Conservation (phyloP, 2,113 vertebrate species). For the Austrofundulus limnaeus region DNA sequence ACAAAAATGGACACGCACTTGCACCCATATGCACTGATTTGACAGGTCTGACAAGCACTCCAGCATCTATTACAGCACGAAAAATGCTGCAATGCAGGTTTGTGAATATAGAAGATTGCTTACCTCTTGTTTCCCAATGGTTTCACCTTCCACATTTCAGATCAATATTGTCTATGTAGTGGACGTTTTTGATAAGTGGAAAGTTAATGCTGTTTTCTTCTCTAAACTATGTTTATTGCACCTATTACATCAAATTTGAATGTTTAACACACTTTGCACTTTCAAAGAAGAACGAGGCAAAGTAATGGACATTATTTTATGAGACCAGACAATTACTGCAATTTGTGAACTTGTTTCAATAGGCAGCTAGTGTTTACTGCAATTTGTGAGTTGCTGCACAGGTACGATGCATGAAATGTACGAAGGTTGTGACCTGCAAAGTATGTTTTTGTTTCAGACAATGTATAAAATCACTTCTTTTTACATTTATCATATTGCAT, state of each 20-base stretch:
- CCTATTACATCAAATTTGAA: constrained; percentile 40
- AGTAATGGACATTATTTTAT: background rate
- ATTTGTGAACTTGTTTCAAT: no score
- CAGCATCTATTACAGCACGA: constrained; percentile 41
- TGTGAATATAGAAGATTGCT: constrained; percentile 53
- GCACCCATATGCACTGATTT: constrained; percentile 25
- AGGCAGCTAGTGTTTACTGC: background rate
- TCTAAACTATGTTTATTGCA: constrained; percentile 16
- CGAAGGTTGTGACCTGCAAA: no score
- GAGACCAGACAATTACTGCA: no score
- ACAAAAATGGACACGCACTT: constrained; percentile 7
- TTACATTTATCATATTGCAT: no score
- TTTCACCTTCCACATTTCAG: constrained; percentile 52
- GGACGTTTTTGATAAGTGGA: constrained; percentile 54
- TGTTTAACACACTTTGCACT: constrained; percentile 16
- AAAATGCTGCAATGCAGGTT: constrained; percentile 53
- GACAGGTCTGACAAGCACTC: constrained; percentile 48
- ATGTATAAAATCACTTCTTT: no score
- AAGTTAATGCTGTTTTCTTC: constrained; percentile 40
- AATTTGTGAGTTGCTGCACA: constrained; percentile 9
- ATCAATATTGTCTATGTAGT: constrained; percentile 63
- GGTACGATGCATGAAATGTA: background rate
- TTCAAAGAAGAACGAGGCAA: constrained; percentile 25
- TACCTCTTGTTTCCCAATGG: constrained; percentile 50
- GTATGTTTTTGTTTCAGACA: no score